Percentiles rank a stretch among this genome's conserved stretches.
phyloP scores from a whole-genome alignment of 2,797 vertebrate species.

The Mormyrops attenuatus region DNA sequence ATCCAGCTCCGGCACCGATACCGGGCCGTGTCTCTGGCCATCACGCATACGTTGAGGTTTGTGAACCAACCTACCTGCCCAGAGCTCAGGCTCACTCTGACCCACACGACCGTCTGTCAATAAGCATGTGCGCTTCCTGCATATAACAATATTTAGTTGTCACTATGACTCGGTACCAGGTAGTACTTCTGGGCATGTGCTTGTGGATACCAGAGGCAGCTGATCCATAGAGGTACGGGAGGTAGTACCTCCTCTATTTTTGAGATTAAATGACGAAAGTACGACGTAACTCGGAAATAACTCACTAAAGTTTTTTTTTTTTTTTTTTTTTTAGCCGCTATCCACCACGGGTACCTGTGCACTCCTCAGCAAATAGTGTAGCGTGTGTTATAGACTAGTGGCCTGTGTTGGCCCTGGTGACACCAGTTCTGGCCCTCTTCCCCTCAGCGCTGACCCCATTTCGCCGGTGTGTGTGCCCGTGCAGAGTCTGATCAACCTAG shows the following conservation, averaged over 20 bases:
- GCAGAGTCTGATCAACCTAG: conserved; percentile 72
- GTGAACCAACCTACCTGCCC: neutral
- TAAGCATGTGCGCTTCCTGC: neutral
- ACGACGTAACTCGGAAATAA: neutral
- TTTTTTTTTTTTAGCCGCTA: neutral
- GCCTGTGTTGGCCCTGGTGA: neutral
- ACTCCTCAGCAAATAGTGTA: neutral
- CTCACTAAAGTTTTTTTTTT: neutral
- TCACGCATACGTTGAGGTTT: conserved; percentile 67
- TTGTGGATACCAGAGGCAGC: neutral
- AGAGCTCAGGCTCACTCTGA: neutral
- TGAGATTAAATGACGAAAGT: neutral
- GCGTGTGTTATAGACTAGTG: neutral
- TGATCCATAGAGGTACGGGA: neutral
- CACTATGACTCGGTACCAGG: neutral
- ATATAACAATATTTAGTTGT: neutral
- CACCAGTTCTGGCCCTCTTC: neutral
- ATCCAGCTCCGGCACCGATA: conserved; percentile 74
- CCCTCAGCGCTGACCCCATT: conserved; percentile 67
- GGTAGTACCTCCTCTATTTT: neutral
- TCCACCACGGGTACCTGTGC: neutral
- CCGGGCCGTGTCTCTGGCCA: conserved; percentile 65
- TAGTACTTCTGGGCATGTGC: neutral
- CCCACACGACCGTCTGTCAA: neutral
- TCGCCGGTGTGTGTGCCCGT: conserved; percentile 74